Conservation (phyloP, 2,888 invertebrate species). For the Metalampra italica region DNA sequence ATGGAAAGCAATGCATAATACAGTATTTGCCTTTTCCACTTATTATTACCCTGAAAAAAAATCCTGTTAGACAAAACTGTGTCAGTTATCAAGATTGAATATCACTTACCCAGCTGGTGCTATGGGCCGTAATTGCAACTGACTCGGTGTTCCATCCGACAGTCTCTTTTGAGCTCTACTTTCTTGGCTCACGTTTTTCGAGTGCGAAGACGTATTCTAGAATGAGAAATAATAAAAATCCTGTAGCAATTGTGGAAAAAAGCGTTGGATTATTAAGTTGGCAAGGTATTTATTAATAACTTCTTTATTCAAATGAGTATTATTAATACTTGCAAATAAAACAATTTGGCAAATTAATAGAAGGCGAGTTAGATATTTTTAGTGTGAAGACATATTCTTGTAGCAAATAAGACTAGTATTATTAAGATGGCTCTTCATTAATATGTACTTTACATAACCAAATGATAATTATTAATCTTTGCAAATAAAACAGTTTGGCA, state of each 20-base stretch:
- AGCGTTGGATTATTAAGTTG: too few species aligned
- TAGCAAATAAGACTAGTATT: not conserved
- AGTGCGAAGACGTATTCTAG: constrained; percentile 47
- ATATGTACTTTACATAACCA: too few species aligned
- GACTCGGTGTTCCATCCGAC: constrained; percentile 68
- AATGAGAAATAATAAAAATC: constrained; percentile 3
- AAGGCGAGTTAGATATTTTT: constrained; percentile 27
- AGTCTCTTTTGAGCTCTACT: constrained; percentile 62
- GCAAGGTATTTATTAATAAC: too few species aligned
- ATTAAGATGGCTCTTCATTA: too few species aligned
- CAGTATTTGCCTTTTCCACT: not conserved
- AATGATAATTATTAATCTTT: too few species aligned
- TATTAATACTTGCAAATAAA: not conserved
- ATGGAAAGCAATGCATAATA: not conserved
- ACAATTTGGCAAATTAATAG: not conserved
- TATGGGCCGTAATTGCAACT: constrained; percentile 64
- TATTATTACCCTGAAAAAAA: not conserved
- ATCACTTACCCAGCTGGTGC: constrained; percentile 70
- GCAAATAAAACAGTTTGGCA: not conserved
- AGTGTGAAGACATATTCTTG: constrained; percentile 46
- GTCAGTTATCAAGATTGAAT: not conserved
- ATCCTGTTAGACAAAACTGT: not conserved
- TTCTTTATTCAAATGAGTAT: too few species aligned
- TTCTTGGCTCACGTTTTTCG: constrained; percentile 56
- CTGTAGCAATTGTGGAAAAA: not conserved